These are phyloP conservation scores for Nephrocerus scutellatus DNA, from an alignment of 2,888 invertebrate genomes.

Conservation along the genomic window DNA sequence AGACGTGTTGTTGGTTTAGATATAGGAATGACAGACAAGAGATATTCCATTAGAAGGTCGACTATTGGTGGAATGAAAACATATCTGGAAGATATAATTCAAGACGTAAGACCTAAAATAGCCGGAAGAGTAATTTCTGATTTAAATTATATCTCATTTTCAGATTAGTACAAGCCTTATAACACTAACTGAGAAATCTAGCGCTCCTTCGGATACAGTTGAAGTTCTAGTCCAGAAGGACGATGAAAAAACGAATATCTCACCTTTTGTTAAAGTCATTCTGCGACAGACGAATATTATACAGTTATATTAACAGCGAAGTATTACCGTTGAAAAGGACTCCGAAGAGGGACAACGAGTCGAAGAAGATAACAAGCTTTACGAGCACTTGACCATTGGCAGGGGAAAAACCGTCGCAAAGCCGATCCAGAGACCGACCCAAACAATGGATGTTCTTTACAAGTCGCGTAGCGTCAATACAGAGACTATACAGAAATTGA, in stretches of 20 bases:
- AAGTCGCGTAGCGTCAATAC: slow-evolving; percentile 59
- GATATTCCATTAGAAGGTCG: too few relatives aligned
- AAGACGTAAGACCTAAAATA: slow-evolving; percentile 12
- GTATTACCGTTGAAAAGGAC: slow-evolving; percentile 55
- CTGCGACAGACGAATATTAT: slow-evolving; percentile 61
- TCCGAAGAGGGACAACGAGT: slow-evolving; percentile 52
- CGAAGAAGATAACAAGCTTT: slow-evolving; percentile 58
- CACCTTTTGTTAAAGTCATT: slow-evolving; percentile 53
- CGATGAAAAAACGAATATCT: slow-evolving; percentile 9
- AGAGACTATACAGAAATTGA: slow-evolving; percentile 49
- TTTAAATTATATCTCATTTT: too few relatives aligned
- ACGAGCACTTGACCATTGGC: slow-evolving; percentile 61
- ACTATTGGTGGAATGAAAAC: slow-evolving; percentile 28
- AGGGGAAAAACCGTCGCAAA: slow-evolving; percentile 63
- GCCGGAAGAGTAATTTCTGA: not conserved
- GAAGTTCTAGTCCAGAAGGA: not conserved
- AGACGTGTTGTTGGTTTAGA: too few relatives aligned
- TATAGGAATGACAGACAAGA: too few relatives aligned
- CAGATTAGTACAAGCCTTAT: slow-evolving; percentile 22
- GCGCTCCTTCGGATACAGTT: slow-evolving; percentile 5
- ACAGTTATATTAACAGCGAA: slow-evolving; percentile 57
- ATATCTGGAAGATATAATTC: slow-evolving; percentile 33
- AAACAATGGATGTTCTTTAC: slow-evolving; percentile 56
- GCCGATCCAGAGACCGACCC: slow-evolving; percentile 61
- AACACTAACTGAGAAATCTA: slow-evolving; percentile 12